Conservation (phyloP, 1,140 invertebrate genomes). For the Neodiprion pinetum region DNA sequence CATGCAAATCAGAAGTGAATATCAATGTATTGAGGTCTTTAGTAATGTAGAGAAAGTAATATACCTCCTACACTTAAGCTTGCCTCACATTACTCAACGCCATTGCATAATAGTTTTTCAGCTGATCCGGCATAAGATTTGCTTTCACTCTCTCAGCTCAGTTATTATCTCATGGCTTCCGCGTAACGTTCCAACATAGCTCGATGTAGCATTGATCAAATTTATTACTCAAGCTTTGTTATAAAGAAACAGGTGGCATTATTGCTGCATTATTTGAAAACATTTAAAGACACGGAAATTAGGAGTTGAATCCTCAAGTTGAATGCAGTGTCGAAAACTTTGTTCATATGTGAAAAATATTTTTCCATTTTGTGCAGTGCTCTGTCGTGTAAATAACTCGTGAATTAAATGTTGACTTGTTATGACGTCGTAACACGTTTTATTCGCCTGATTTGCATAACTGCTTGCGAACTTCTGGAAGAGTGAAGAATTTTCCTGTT, state of each 20-base stretch:
- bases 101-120: conserved; percentile 39
- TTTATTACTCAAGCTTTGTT: not conserved
- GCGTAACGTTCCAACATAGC: not conserved
- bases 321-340: not conserved
- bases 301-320: not conserved
- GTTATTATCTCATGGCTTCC: conserved; percentile 44
- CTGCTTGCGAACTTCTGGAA: too few relatives aligned
- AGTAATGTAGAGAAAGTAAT: too few relatives aligned
- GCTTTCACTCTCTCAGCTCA: conserved; percentile 49
- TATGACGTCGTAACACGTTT: too few relatives aligned
- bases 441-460: too few relatives aligned
- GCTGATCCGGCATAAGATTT: conserved; percentile 33
- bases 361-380: not conserved
- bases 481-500: too few relatives aligned
- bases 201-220: not conserved
- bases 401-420: too few relatives aligned
- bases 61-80: not conserved
- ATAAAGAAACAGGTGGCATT: not conserved
- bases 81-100: not conserved
- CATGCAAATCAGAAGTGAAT: too few relatives aligned
- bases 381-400: not conserved
- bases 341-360: not conserved
- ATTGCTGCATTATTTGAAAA: too few relatives aligned
- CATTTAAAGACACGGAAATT: too few relatives aligned
- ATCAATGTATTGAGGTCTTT: too few relatives aligned